Conservation (phyloP, 2,888 invertebrate species). For the Drosophila tanythrix region DNA sequence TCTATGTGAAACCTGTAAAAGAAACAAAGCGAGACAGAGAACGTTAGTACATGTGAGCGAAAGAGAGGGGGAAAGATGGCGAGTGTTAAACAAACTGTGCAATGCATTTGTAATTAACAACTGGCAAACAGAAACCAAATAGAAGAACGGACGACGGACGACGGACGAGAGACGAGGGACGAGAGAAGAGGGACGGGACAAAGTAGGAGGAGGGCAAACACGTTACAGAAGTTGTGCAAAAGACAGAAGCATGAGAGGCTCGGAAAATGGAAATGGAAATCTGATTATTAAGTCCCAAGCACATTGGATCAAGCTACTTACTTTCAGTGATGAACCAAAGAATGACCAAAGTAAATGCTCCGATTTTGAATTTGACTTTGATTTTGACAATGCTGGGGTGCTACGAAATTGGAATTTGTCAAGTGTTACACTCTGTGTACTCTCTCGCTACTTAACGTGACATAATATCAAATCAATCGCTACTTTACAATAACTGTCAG, state of each 20-base stretch:
- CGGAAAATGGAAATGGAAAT: background rate
- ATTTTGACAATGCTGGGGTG: too few relatives aligned
- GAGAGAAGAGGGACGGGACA: background rate
- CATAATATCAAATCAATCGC: background rate
- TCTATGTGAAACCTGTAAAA: slow-evolving; percentile 92
- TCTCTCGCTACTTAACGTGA: background rate
- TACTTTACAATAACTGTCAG: background rate
- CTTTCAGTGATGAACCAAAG: slow-evolving; percentile 2
- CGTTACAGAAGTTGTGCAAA: background rate
- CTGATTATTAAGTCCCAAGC: slow-evolving; percentile 1
- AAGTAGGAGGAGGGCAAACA: background rate
- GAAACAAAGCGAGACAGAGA: slow-evolving; percentile 36
- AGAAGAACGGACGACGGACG: background rate
- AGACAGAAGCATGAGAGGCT: background rate
- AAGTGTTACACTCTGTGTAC: background rate
- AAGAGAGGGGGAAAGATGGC: slow-evolving; percentile 8
- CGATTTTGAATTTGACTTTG: background rate
- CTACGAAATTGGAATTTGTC: background rate
- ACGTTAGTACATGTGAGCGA: slow-evolving; percentile 14
- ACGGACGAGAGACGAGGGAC: background rate
- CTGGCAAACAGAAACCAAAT: slow-evolving; percentile 41
- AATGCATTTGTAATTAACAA: slow-evolving; percentile 64
- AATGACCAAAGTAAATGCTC: background rate
- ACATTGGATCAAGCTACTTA: background rate
- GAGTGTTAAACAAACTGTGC: slow-evolving; percentile 46